Conservation (phyloP, 1,140 invertebrate genomes). For the Elymnias hypermnestra region DNA sequence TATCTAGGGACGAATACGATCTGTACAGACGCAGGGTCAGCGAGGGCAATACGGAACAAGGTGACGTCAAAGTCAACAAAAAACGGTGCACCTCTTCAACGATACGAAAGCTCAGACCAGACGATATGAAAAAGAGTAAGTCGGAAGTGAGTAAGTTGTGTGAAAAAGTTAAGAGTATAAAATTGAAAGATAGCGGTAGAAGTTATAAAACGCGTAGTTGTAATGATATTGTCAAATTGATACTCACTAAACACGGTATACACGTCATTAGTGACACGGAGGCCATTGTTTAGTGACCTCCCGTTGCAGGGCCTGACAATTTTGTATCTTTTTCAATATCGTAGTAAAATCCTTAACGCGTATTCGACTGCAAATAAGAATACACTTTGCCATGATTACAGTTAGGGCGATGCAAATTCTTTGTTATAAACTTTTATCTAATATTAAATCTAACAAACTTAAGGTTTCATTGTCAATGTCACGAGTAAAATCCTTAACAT, state of each 20-base stretch:
- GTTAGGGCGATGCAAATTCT: too few relatives aligned
- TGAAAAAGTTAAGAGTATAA: slow-evolving; percentile 62
- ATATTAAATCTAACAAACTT: too few relatives aligned
- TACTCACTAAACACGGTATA: slow-evolving; percentile 84
- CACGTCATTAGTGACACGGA: slow-evolving; percentile 86
- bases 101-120: slow-evolving; percentile 49
- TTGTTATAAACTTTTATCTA: too few relatives aligned
- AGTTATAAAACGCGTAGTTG: slow-evolving; percentile 76
- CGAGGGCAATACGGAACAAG: slow-evolving; percentile 47
- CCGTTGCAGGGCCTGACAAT: neutral
- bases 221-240: slow-evolving; percentile 82
- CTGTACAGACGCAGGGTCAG: slow-evolving; percentile 49
- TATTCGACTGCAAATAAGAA: too few relatives aligned
- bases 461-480: too few relatives aligned
- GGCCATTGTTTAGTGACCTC: slow-evolving; percentile 78
- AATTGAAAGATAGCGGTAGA: slow-evolving; percentile 46
- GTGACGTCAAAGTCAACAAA: slow-evolving; percentile 24
- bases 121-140: slow-evolving; percentile 59
- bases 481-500: too few relatives aligned
- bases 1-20: slow-evolving; percentile 53
- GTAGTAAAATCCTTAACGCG: too few relatives aligned
- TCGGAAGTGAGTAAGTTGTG: slow-evolving; percentile 63
- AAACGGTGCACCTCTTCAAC: slow-evolving; percentile 57
- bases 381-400: too few relatives aligned
- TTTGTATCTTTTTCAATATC: too few relatives aligned